These are phyloP conservation scores for Erebia aethiops DNA, from an alignment of 2,888 invertebrate genomes.

Conservation along the genomic window DNA sequence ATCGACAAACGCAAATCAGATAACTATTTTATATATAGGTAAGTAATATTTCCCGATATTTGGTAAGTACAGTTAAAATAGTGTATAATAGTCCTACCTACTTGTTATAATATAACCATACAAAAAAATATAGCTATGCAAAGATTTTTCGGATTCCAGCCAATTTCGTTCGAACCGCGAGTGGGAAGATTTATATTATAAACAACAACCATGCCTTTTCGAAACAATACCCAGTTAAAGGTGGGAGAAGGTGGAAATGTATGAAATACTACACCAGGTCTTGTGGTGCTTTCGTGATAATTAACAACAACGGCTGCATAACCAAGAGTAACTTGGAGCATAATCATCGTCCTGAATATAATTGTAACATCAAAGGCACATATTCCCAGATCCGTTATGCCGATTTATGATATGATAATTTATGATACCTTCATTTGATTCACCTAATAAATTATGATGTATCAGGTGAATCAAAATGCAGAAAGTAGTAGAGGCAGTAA, in stretches of 20 bases:
- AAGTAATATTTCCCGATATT: too few relatives aligned
- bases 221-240: conserved; percentile 43
- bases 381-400: conserved; percentile 6
- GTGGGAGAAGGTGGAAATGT: conserved; percentile 47
- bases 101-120: background rate
- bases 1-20: too few relatives aligned
- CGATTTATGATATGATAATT: background rate
- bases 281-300: conserved; percentile 40
- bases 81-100: background rate
- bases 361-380: conserved; percentile 8
- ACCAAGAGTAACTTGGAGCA: conserved; percentile 3
- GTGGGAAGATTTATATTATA: conserved; percentile 43
- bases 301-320: conserved; percentile 25
- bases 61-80: background rate
- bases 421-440: too few relatives aligned
- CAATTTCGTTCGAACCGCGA: conserved; percentile 37
- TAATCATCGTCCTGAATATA: background rate
- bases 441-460: too few relatives aligned
- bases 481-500: too few relatives aligned
- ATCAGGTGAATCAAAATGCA: too few relatives aligned
- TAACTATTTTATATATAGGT: too few relatives aligned
- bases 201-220: conserved; percentile 43
- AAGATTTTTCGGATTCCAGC: conserved; percentile 35
- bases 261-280: conserved; percentile 44
- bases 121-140: background rate